phyloP scores from a whole-genome alignment of 2,113 vertebrate genomes.

The Varanus salvator region DNA sequence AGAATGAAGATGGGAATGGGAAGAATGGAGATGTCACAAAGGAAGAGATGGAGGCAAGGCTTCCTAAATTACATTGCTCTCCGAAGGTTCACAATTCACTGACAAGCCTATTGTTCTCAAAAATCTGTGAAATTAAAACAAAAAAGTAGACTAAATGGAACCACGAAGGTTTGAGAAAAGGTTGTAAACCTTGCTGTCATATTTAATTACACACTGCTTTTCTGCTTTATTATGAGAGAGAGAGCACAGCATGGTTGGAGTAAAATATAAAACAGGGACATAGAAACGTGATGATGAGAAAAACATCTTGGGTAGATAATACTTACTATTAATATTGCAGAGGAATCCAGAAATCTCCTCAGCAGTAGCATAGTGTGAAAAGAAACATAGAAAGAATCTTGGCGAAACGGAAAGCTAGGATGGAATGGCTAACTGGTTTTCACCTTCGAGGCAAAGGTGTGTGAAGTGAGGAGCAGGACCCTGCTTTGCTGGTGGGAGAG shows the following conservation, averaged over 20 bases:
- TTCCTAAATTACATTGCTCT: conserved; percentile 7
- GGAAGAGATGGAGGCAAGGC: neutral
- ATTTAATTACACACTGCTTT: conserved; percentile 19
- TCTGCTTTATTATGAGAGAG: conserved; percentile 8
- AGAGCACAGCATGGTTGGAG: conserved; percentile 1
- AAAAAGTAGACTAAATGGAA: neutral
- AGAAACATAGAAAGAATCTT: neutral
- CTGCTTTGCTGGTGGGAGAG: neutral
- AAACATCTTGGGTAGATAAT: neutral
- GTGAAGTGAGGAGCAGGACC: neutral
- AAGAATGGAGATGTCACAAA: conserved; percentile 18
- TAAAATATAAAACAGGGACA: conserved; percentile 7
- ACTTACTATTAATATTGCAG: conserved; percentile 2
- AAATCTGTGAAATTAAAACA: neutral
- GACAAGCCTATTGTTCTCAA: conserved; percentile 14
- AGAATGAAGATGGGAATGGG: neutral
- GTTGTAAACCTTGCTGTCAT: conserved; percentile 30
- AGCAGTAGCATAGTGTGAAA: neutral
- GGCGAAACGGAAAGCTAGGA: neutral
- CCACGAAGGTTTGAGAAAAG: conserved; percentile 20
- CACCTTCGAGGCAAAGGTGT: neutral
- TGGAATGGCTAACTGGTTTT: neutral
- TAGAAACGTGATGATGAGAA: neutral
- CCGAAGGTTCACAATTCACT: neutral
- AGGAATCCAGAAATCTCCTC: neutral